Percentiles rank a stretch among this genome's conserved stretches.
These are phyloP conservation scores for Rhinatrema bivittatum DNA, from an alignment of 2,797 vertebrate species.

Conservation along the genomic window DNA sequence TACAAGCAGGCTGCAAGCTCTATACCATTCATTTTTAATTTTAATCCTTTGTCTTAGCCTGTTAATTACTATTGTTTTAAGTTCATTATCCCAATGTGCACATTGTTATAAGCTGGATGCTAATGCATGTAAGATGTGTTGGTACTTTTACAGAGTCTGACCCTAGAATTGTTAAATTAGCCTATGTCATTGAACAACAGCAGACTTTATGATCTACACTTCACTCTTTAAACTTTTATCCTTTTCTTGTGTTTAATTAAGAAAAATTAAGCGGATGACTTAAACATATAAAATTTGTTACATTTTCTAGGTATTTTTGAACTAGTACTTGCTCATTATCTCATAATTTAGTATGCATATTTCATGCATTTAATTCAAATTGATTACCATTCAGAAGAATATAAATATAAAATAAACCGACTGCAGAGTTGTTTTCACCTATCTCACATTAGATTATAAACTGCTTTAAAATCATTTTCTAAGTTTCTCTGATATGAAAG, in stretches of 20 bases:
- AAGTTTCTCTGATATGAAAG: no score
- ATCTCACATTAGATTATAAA: no score
- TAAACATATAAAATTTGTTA: no score
- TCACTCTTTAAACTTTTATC: constrained; percentile 28
- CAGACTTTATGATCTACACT: constrained; percentile 21
- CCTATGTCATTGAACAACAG: constrained; percentile 53
- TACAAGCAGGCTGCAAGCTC: constrained; percentile 58
- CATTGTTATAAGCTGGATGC: constrained; percentile 69
- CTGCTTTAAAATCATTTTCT: no score
- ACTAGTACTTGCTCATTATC: no score
- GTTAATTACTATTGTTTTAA: constrained; percentile 98
- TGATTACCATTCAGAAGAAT: no score
- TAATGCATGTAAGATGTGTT: constrained; percentile 69
- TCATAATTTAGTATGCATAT: no score
- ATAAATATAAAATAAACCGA: no score
- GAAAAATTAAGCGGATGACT: background rate
- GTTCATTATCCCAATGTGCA: constrained; percentile 83
- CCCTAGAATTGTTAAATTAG: constrained; percentile 69
- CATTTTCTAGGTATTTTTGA: no score
- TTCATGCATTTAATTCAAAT: no score
- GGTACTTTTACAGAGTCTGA: constrained; percentile 71
- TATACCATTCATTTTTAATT: constrained; percentile 59
- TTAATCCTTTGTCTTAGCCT: constrained; percentile 83
- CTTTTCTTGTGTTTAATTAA: constrained; percentile 29
- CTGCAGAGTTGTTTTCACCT: no score